Evolutionary conservation across 2,888 invertebrate species (phyloP).

Genomic region (Drosophila rellima): DNA sequence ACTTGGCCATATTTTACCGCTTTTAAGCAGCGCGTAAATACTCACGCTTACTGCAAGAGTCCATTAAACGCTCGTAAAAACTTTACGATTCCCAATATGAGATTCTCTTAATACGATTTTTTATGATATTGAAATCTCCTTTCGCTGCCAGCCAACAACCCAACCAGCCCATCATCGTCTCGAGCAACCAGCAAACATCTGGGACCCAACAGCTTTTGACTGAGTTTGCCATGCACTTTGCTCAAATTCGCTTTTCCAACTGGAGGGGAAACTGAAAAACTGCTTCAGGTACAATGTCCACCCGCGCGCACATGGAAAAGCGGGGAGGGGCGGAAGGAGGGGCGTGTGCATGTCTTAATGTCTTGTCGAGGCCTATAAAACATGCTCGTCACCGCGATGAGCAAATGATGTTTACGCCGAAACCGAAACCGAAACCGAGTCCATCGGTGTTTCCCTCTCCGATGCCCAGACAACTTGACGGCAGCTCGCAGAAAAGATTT

Average conservation of each 20-base stretch:
- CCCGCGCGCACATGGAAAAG: slow-evolving; percentile 13
- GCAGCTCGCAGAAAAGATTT: slow-evolving; percentile 3
- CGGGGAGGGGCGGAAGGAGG: slow-evolving; percentile 14
- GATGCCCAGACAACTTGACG: slow-evolving; percentile 21
- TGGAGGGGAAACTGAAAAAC: slow-evolving; percentile 44
- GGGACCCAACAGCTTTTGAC: slow-evolving; percentile 55
- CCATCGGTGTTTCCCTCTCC: neutral
- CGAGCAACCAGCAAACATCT: slow-evolving; percentile 54
- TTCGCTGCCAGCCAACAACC: slow-evolving; percentile 58
- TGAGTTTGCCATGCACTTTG: slow-evolving; percentile 55
- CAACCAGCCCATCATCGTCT: slow-evolving; percentile 38
- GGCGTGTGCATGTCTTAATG: slow-evolving; percentile 64
- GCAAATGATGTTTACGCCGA: slow-evolving; percentile 44
- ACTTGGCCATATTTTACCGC: slow-evolving; percentile 77
- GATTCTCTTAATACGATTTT: slow-evolving; percentile 85
- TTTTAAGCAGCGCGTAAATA: slow-evolving; percentile 81
- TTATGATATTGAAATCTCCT: slow-evolving; percentile 85
- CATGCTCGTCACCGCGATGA: slow-evolving; percentile 59
- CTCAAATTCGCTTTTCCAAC: slow-evolving; percentile 53
- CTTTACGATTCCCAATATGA: slow-evolving; percentile 84
- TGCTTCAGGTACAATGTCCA: slow-evolving; percentile 56
- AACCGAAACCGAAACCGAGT: slow-evolving; percentile 1
- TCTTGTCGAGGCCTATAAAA: slow-evolving; percentile 75
- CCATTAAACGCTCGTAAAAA: slow-evolving; percentile 86
- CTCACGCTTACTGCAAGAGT: slow-evolving; percentile 83